Evolutionary conservation across 2,888 invertebrate genomes (phyloP).

Genomic region (Drosophila recens): DNA sequence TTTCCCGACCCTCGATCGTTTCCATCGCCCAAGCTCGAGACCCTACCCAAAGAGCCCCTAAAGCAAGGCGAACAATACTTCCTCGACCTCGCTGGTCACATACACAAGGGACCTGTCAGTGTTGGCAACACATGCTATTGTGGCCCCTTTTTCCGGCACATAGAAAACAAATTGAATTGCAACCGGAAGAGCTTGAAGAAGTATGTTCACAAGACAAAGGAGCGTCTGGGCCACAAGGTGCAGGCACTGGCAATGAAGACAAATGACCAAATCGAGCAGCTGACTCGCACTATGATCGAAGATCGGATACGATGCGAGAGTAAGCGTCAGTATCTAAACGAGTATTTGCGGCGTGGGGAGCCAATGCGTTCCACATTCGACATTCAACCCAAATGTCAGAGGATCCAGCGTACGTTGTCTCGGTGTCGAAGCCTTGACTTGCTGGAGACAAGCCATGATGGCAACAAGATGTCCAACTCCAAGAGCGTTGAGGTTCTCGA

Average conservation of each 20-base stretch:
- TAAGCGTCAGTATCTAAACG: conserved; percentile 89
- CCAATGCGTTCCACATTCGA: conserved; percentile 87
- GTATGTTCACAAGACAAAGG: conserved; percentile 91
- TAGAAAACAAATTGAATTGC: conserved; percentile 93
- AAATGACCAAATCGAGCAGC: conserved; percentile 89
- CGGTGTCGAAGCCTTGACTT: conserved; percentile 91
- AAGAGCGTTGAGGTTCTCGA: conserved; percentile 86
- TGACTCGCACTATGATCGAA: conserved; percentile 86
- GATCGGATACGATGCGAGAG: conserved; percentile 85
- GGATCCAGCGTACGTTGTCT: conserved; percentile 87
- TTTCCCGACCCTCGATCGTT: conserved; percentile 94
- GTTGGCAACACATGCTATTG: conserved; percentile 97
- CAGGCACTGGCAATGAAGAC: conserved; percentile 91
- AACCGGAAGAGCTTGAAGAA: conserved; percentile 88
- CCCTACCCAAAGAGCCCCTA: conserved; percentile 93
- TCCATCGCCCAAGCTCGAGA: conserved; percentile 93
- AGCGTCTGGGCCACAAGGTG: conserved; percentile 92
- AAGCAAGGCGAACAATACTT: conserved; percentile 97
- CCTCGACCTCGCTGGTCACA: conserved; percentile 96
- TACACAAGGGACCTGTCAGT: conserved; percentile 97
- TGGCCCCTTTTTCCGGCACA: conserved; percentile 94
- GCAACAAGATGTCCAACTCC: conserved; percentile 82
- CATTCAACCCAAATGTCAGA: conserved; percentile 85
- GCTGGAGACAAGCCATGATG: conserved; percentile 84
- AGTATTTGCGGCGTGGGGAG: conserved; percentile 89